Evolutionary conservation across 2,113 vertebrate genomes (phyloP).

Genomic region (Dipodomys stephensi): DNA sequence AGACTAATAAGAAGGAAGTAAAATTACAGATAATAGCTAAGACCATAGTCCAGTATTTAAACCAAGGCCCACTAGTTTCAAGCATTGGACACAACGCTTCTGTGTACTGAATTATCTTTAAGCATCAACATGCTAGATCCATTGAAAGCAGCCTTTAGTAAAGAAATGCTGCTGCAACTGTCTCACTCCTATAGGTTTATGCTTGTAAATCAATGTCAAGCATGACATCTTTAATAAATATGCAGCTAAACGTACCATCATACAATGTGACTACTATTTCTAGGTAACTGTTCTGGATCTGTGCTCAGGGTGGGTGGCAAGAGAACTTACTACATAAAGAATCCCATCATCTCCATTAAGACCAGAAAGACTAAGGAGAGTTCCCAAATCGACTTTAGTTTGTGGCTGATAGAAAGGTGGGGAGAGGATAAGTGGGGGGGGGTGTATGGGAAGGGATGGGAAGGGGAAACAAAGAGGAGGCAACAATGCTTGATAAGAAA

Average conservation of each 20-base stretch:
- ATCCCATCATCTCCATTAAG: neutral
- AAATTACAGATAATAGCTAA: neutral
- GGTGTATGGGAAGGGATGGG: too few species aligned
- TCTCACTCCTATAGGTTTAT: neutral
- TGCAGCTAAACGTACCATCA: neutral
- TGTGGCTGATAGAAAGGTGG: neutral
- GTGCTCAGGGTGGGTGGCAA: neutral
- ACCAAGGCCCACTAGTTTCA: neutral
- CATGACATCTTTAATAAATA: constrained; percentile 37
- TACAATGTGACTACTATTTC: neutral
- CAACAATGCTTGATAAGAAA: too few species aligned
- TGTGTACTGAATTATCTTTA: neutral
- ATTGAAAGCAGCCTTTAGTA: neutral
- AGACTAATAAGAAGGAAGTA: neutral
- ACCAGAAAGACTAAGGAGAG: neutral
- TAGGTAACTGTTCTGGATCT: neutral
- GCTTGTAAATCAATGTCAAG: constrained; percentile 50
- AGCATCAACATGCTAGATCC: neutral
- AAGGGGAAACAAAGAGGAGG: too few species aligned
- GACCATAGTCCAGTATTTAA: neutral
- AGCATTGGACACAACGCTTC: neutral
- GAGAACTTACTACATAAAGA: neutral
- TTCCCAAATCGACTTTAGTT: neutral
- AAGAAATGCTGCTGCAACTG: neutral
- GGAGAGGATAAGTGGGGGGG: too few species aligned